phyloP scores from a whole-genome alignment of 2,113 vertebrate species.

The Carassius auratus region DNA sequence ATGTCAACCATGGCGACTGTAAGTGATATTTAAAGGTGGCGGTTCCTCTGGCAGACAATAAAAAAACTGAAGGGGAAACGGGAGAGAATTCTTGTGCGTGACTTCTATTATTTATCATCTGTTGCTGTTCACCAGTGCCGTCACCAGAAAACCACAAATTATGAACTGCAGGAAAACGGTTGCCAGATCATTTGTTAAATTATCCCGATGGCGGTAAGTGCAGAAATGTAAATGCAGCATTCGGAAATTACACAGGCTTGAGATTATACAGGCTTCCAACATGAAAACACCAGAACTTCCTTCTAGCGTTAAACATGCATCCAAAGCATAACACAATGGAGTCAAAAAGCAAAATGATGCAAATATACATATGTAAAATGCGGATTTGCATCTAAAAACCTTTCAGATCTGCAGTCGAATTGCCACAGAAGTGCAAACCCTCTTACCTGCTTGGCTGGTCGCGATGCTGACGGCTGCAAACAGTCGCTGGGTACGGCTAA shows the following conservation, averaged over 20 bases:
- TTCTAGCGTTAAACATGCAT: background rate
- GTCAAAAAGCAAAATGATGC: background rate
- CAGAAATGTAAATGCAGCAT: background rate
- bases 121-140: background rate
- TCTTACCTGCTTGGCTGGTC: conserved; percentile 97
- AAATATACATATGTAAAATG: too few species aligned
- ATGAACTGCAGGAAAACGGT: conserved; percentile 43
- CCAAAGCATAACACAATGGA: background rate
- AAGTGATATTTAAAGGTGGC: conserved; percentile 40
- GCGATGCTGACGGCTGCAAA: conserved; percentile 96
- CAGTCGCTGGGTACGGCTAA: conserved; percentile 94
- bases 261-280: background rate
- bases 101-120: conserved; percentile 36
- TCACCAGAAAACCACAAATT: conserved; percentile 44
- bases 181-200: conserved; percentile 54
- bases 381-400: too few species aligned
- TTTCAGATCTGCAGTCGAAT: background rate
- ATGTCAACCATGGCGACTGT: conserved; percentile 32
- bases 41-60: background rate
- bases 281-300: background rate
- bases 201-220: conserved; percentile 39
- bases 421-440: conserved; percentile 21
- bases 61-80: background rate
- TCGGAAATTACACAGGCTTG: conserved; percentile 34
- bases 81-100: conserved; percentile 8